Evolutionary conservation across 1,140 invertebrate species (phyloP).

Genomic region (Bombus affinis): DNA sequence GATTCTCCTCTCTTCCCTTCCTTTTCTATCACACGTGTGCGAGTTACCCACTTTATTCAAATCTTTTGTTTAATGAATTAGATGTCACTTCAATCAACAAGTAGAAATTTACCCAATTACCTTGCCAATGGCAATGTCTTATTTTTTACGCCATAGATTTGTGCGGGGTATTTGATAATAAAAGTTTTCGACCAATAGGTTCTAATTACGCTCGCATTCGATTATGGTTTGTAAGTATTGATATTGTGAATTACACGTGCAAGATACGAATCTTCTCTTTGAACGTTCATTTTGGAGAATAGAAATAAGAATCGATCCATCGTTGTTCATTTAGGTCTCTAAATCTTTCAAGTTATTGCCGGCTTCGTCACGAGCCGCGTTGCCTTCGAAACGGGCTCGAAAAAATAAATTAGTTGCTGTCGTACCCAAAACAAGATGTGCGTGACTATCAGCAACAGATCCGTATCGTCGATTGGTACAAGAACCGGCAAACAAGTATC

Average conservation of each 20-base stretch:
- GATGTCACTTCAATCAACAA: background rate
- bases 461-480: conserved; percentile 38
- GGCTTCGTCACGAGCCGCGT: background rate
- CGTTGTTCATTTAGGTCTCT: background rate
- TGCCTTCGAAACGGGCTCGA: background rate
- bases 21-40: background rate
- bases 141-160: no score
- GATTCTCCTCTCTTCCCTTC: no score
- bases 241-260: no score
- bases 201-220: background rate
- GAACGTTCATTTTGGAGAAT: background rate
- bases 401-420: conserved; percentile 19
- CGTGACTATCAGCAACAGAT: conserved; percentile 43
- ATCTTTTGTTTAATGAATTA: background rate
- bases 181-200: no score
- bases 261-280: no score
- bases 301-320: background rate
- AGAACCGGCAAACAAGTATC: conserved; percentile 31
- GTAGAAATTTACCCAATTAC: no score
- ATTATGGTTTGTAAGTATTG: no score
- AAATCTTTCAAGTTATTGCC: background rate
- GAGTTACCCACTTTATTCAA: background rate
- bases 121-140: no score
- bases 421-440: conserved; percentile 23
- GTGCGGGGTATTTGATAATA: no score